Percentiles rank a stretch among this genome's conserved stretches.
phyloP scores from a whole-genome alignment of 1,140 invertebrate genomes.

The Aricia agestis region DNA sequence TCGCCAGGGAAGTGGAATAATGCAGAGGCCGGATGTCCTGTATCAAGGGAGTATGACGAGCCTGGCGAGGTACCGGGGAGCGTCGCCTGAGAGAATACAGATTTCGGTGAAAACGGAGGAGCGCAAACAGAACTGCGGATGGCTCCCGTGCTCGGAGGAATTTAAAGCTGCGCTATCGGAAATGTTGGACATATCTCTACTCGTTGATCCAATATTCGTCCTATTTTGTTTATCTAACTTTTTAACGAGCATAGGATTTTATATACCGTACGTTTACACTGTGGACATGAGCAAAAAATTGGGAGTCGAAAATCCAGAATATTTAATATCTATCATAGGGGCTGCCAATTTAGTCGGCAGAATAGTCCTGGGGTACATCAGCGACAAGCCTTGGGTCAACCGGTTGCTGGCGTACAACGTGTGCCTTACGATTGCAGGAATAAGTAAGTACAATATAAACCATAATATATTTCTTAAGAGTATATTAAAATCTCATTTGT shows the following conservation, averaged over 20 bases:
- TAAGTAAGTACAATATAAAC: slow-evolving; percentile 78
- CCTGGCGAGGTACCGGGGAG: slow-evolving; percentile 56
- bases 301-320: slow-evolving; percentile 77
- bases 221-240: slow-evolving; percentile 96
- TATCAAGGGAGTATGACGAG: slow-evolving; percentile 87
- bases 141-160: slow-evolving; percentile 77
- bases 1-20: slow-evolving; percentile 81
- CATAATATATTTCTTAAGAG: neutral
- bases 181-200: slow-evolving; percentile 90
- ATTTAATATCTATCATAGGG: slow-evolving; percentile 88
- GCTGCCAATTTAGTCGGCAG: slow-evolving; percentile 92
- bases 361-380: slow-evolving; percentile 88
- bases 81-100: slow-evolving; percentile 59
- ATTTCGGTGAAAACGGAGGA: slow-evolving; percentile 40
- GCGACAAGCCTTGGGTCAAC: slow-evolving; percentile 93
- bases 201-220: slow-evolving; percentile 92
- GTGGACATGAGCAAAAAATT: slow-evolving; percentile 80
- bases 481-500: too few relatives aligned
- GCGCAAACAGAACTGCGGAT: slow-evolving; percentile 70
- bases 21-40: slow-evolving; percentile 91
- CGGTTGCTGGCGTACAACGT: slow-evolving; percentile 91
- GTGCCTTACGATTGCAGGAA: slow-evolving; percentile 88
- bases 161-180: slow-evolving; percentile 83
- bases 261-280: slow-evolving; percentile 93
- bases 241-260: slow-evolving; percentile 96